Base-by-base conservation (phyloP, 2,797 vertebrate genomes). In the Coregonus sp. region DNA sequence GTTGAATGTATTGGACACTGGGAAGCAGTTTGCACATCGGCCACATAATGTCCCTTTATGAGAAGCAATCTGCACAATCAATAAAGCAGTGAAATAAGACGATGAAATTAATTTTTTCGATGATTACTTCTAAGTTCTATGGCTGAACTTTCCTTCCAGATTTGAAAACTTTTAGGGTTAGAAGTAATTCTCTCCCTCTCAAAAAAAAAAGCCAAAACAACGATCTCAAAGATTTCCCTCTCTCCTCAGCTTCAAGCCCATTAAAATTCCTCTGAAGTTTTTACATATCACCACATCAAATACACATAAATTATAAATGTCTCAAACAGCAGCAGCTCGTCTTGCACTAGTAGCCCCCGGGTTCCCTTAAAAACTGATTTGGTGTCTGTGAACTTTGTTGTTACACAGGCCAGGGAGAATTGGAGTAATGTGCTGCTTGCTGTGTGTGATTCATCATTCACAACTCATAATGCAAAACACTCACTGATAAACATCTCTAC, bases 241-340 rank as follows among this genome's bases (percentile, higher is more conserved):
- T 78, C 81, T 71, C 86, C 40, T 47, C 40, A 82, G 93, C 93
- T 91, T 91, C 86, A 79, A 90, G 86, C 92, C 91, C 86, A 94
- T 95, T 94, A 95, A 95, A 94, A 95, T 94, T 94, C 94, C 84
- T 94, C 91, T 85, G 40, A 95, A 92, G 93, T 76, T 71, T 76
- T 79, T 76, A 94, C 93, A 94, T 94, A 95, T 95, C 93, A 94
- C 94, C 90, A 94, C 93, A 95, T 95, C 94, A 94, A 93, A 93
- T 94, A 88, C 92, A 92, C 93, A 95, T 95, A 93, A 94, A 95
- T 95, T 94, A 95, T 95, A 92, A 95, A 95, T 95, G 92, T 93
- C 91, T 94, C 88, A 91, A 91, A 94, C 89, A 92, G 91, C 92
- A 91, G 56, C 56, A 20, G 56, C 56, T 59, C 20, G 89, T 90